phyloP scores from a whole-genome alignment of 2,797 vertebrate species.

The Kryptolebias ocellatus region DNA sequence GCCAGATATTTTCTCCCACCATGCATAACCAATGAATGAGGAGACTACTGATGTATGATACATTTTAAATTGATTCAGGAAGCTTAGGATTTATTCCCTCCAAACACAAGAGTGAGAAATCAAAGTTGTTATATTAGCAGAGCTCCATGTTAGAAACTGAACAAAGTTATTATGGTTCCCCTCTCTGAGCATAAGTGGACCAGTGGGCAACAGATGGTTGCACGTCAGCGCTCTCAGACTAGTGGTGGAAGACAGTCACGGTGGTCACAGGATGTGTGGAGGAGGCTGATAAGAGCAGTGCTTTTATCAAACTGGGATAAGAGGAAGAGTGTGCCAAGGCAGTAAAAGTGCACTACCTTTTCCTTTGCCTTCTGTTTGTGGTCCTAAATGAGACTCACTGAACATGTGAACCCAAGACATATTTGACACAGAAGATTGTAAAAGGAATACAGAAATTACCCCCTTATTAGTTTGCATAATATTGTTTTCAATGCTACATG shows the following conservation, averaged over 20 bases:
- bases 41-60: conserved; percentile 41
- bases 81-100: conserved; percentile 49
- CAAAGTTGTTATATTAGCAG: conserved; percentile 56
- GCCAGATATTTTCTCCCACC: conserved; percentile 17
- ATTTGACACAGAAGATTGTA: background rate
- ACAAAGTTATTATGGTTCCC: conserved; percentile 46
- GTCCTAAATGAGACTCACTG: conserved; percentile 2
- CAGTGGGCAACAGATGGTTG: conserved; percentile 36
- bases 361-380: conserved; percentile 24
- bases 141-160: conserved; percentile 49
- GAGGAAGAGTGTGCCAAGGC: conserved; percentile 16
- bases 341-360: conserved; percentile 19
- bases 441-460: background rate
- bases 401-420: background rate
- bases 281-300: conserved; percentile 59
- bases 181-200: conserved; percentile 45
- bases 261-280: conserved; percentile 53
- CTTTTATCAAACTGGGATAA: conserved; percentile 34
- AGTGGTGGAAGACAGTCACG: conserved; percentile 49
- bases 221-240: conserved; percentile 35
- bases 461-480: background rate
- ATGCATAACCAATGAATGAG: conserved; percentile 36
- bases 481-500: conserved; percentile 1
- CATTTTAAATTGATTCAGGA: conserved; percentile 47
- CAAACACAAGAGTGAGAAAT: conserved; percentile 41